Evolutionary conservation across 2,888 invertebrate species (phyloP).

Genomic region (Ennomos quercinarius): DNA sequence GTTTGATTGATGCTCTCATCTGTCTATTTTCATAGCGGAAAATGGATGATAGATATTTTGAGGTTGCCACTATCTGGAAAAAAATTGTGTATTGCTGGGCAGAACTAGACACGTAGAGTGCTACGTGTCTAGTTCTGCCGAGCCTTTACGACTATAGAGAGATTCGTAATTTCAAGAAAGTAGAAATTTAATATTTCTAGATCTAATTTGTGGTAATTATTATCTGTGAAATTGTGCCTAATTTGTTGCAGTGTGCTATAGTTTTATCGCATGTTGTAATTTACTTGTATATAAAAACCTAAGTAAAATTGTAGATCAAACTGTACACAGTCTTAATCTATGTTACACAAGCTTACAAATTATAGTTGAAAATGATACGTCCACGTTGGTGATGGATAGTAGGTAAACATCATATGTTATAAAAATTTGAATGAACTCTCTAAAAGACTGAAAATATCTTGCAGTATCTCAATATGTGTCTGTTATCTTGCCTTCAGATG

Average conservation of each 20-base stretch:
- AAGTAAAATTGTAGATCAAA: too few relatives aligned
- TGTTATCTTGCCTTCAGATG: conserved; percentile 63
- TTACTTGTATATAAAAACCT: too few relatives aligned
- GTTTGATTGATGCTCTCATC: conserved; percentile 57
- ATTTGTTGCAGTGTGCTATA: too few relatives aligned
- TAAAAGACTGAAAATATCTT: conserved; percentile 3
- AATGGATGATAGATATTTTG: conserved; percentile 28
- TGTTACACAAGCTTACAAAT: too few relatives aligned
- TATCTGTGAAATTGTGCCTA: too few relatives aligned
- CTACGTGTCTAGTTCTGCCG: conserved; percentile 1
- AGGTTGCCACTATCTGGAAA: not conserved
- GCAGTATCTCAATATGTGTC: conserved; percentile 21
- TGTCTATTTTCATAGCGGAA: conserved; percentile 40
- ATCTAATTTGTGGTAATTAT: too few relatives aligned
- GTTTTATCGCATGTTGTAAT: too few relatives aligned
- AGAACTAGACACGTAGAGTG: not conserved
- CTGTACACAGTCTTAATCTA: too few relatives aligned
- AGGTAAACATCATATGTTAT: too few relatives aligned
- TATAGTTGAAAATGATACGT: too few relatives aligned
- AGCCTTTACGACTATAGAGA: not conserved
- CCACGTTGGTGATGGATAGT: too few relatives aligned
- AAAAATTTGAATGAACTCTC: not conserved
- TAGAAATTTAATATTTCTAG: not conserved
- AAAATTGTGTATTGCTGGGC: too few relatives aligned
- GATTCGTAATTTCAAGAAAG: conserved; percentile 7